Conservation (phyloP, 2,113 vertebrate species). For the Pachypanchax playfairii region DNA sequence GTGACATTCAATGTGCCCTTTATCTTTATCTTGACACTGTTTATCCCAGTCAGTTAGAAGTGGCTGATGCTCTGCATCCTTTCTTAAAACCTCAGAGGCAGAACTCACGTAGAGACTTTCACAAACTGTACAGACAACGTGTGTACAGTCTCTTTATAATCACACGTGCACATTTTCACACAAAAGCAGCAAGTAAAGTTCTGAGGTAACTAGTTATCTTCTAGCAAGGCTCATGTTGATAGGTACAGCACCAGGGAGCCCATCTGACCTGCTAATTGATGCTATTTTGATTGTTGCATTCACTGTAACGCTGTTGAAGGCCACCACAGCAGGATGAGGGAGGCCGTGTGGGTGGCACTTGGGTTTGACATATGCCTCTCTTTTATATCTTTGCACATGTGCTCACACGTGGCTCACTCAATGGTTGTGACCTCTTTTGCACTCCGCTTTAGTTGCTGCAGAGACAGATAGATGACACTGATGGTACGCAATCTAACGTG, state of each 20-base stretch:
- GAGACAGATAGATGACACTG: conserved; percentile 7
- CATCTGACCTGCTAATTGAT: conserved; percentile 33
- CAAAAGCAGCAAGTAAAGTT: conserved; percentile 40
- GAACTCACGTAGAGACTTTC: conserved; percentile 35
- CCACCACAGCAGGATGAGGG: conserved; percentile 44
- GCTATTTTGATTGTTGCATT: conserved; percentile 36
- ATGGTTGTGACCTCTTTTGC: conserved; percentile 42
- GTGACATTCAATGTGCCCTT: conserved; percentile 82
- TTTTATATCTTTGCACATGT: conserved; percentile 29
- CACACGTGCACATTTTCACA: conserved; percentile 11
- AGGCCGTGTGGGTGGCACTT: conserved; percentile 52
- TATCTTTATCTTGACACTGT: conserved; percentile 84
- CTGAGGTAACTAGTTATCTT: conserved; percentile 40
- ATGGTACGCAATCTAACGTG: conserved; percentile 10
- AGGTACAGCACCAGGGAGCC: conserved; percentile 19
- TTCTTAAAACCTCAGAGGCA: conserved; percentile 79
- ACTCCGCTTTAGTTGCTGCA: conserved; percentile 19
- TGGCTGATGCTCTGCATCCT: conserved; percentile 82
- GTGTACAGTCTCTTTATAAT: not conserved
- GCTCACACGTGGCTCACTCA: conserved; percentile 2
- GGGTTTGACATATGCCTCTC: conserved; percentile 45
- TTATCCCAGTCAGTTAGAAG: conserved; percentile 89
- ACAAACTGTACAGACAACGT: conserved; percentile 36
- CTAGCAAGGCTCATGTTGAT: conserved; percentile 7
- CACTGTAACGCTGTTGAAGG: conserved; percentile 44